Base-by-base conservation (phyloP, 2,113 vertebrate genomes). In the Myrmecobius fasciatus region DNA sequence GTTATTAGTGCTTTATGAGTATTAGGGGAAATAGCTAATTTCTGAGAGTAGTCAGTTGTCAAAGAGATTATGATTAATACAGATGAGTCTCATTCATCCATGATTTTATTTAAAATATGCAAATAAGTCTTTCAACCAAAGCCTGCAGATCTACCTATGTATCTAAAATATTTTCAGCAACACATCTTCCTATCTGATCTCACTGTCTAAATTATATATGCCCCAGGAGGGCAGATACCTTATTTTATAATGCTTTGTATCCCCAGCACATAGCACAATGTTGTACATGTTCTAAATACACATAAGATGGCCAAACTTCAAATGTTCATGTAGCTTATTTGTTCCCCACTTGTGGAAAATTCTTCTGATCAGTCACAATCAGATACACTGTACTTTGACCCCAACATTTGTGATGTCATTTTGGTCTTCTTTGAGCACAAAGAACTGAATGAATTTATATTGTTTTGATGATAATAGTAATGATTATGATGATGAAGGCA, bases 1-100 rank as follows among this genome's bases (percentile, higher is more conserved):
- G 89, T 88, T 96, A 54, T 60, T 47, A 96, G 89, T 96, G 43
- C 91, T 97, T 96, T 96, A 95, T 51, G 75, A 83, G 60, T 25
- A 17, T 31, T 43, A 8, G 91, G 96, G 43, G 93, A 95, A 95
- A 96, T 53, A 96, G 47, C 90, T 96, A 52, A 92, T 36, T 93
- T 46, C 88, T 67, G 89, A 95, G 91, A 92, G 89, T 17, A 83
- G 36, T 83, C n/a, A 83, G 67, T 83, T 83, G 36, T 43, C 67
- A 83, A 83, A 83, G 67, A 91, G 93, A 88, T n/a, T 93, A 51
- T 52, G 94, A 94, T 43, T 89, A 93, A 54, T 46, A 56, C 0
- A 3, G 95, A 60, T 52, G 28, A 89, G 14, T 96, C 52, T 54
- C 90, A 97, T 92, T 43, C 31, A 60, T 14, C 51, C 56, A 43